A percentile compares a stretch with the other conserved stretches of the same genome.
These are phyloP conservation scores for Hoplostethus atlanticus DNA, from an alignment of 2,797 vertebrate species.

Conservation along the genomic window DNA sequence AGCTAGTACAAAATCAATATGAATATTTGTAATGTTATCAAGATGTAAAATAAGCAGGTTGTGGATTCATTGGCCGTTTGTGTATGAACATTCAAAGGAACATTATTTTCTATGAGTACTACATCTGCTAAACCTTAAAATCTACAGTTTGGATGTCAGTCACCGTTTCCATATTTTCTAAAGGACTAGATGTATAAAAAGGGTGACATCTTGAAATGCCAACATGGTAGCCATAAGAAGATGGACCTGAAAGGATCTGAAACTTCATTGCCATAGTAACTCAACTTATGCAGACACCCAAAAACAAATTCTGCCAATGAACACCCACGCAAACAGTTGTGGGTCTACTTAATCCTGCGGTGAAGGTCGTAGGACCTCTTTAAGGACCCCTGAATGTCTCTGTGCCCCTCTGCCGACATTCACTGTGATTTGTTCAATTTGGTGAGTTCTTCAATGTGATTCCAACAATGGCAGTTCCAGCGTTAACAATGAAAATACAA, in stretches of 20 bases:
- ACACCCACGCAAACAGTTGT: too few species aligned
- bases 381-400: too few species aligned
- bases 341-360: too few species aligned
- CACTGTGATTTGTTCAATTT: too few species aligned
- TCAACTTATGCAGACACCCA: not conserved
- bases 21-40: too few species aligned
- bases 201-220: not conserved
- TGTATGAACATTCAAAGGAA: not conserved
- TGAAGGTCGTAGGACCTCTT: too few species aligned
- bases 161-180: not conserved
- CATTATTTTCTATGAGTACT: not conserved
- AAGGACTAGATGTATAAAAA: not conserved
- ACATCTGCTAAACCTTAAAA: not conserved
- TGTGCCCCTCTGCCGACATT: too few species aligned
- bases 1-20: too few species aligned
- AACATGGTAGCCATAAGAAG: not conserved
- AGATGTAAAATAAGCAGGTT: not conserved
- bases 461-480: too few species aligned
- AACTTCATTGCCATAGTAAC: not conserved
- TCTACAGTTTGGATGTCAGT: not conserved
- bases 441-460: too few species aligned
- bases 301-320: too few species aligned
- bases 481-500: too few species aligned
- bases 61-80: not conserved
- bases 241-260: not conserved